A percentile compares a stretch with the other conserved stretches of the same genome.
These are phyloP conservation scores for Trochalopteron elliotii DNA, from an alignment of 2,113 vertebrate species.

Conservation along the genomic window DNA sequence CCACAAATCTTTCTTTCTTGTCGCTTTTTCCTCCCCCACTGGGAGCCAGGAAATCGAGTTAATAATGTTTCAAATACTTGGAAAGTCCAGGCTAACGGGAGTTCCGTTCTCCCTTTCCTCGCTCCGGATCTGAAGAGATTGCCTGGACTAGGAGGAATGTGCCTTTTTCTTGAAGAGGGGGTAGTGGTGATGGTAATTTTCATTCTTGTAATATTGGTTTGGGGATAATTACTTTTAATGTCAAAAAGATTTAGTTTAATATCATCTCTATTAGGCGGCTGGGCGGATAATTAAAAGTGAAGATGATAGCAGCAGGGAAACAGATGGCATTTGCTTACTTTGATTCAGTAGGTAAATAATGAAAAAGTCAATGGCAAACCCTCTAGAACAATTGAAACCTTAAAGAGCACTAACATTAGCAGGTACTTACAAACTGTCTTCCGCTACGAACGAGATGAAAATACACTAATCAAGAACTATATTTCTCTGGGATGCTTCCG, in stretches of 20 bases:
- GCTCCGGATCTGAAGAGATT: neutral
- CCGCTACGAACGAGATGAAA: slow-evolving; percentile 65
- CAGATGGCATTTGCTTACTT: slow-evolving; percentile 99
- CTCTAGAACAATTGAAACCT: slow-evolving; percentile 76
- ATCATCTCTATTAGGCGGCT: slow-evolving; percentile 99
- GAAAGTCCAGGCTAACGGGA: neutral
- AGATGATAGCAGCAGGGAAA: slow-evolving; percentile 94
- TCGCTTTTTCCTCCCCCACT: neutral
- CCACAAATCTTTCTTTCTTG: neutral
- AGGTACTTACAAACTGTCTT: slow-evolving; percentile 71
- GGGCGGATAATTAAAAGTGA: slow-evolving; percentile 99
- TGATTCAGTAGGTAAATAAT: slow-evolving; percentile 98
- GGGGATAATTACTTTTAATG: slow-evolving; percentile 99
- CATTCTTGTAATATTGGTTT: slow-evolving; percentile 84
- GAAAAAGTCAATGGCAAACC: slow-evolving; percentile 81
- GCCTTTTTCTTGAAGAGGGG: neutral
- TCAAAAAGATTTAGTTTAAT: slow-evolving; percentile 99
- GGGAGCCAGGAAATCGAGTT: slow-evolving; percentile 46
- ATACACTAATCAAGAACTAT: slow-evolving; percentile 70
- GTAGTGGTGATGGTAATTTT: slow-evolving; percentile 65
- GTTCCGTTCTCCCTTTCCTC: neutral
- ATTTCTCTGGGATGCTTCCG: slow-evolving; percentile 52
- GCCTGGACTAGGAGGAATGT: neutral
- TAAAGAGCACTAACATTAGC: slow-evolving; percentile 75
- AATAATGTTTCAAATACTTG: slow-evolving; percentile 47